Percentiles rank a stretch among this genome's conserved stretches.
Conservation (phyloP, 2,113 vertebrate species). For the Dromaius novaehollandiae region DNA sequence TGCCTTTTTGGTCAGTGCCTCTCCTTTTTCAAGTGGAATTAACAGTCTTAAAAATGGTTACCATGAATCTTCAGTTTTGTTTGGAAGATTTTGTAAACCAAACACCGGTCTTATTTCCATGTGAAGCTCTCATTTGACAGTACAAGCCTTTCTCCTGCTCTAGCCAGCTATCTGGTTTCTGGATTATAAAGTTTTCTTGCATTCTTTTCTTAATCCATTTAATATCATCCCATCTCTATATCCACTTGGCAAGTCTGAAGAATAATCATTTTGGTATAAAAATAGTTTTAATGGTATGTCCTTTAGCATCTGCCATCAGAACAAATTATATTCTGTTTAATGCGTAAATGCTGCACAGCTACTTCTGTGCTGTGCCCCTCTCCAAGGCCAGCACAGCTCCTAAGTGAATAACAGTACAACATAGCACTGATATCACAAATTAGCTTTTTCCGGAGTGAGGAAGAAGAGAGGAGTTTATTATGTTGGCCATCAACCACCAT, state of each 20-base stretch:
- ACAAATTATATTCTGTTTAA: neutral
- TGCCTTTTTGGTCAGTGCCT: neutral
- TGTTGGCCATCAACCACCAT: neutral
- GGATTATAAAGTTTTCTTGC: neutral
- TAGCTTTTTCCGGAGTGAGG: neutral
- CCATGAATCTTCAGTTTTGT: neutral
- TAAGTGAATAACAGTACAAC: neutral
- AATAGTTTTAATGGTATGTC: neutral
- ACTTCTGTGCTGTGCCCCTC: neutral
- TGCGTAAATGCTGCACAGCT: neutral
- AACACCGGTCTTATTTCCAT: neutral
- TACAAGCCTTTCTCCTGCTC: neutral
- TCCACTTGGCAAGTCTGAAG: neutral
- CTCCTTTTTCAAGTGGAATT: neutral
- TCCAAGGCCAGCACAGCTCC: neutral
- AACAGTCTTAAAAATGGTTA: neutral
- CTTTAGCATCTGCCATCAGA: neutral
- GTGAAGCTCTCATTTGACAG: neutral
- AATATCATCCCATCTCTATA: neutral
- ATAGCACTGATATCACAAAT: neutral
- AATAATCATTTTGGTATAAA: neutral
- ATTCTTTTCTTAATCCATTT: neutral
- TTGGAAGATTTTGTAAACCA: neutral
- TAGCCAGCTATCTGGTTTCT: neutral
- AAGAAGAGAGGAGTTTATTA: constrained; percentile 15